phyloP scores from a whole-genome alignment of 2,113 vertebrate genomes.

The Aegotheles bennettii region DNA sequence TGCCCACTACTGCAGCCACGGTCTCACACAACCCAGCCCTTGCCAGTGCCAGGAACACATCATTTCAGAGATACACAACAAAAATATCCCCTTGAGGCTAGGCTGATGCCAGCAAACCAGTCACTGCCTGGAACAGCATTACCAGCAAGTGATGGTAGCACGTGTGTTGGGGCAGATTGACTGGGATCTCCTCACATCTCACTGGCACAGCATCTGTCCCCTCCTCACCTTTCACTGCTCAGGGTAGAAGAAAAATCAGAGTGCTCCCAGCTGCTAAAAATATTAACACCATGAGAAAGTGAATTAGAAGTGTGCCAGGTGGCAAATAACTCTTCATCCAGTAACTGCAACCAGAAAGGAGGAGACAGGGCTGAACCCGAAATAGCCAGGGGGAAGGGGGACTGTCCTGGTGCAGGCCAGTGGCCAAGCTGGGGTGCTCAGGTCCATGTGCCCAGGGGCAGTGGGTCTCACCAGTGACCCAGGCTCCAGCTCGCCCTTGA shows the following conservation, averaged over 20 bases:
- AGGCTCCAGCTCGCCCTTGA: background rate
- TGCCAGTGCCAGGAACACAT: background rate
- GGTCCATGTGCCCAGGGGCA: background rate
- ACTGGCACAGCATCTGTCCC: accelerated
- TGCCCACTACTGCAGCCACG: background rate
- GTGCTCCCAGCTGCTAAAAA: background rate
- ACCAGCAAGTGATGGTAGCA: accelerated
- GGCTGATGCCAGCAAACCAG: background rate
- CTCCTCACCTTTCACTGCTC: background rate
- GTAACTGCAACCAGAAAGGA: background rate
- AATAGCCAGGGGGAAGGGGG: background rate
- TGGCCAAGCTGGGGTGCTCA: background rate
- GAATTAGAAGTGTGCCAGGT: background rate
- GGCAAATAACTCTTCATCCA: background rate
- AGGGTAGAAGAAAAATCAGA: background rate
- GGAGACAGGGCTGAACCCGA: background rate
- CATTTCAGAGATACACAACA: background rate
- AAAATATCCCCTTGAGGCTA: background rate
- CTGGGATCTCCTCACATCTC: background rate
- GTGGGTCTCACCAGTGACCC: accelerated
- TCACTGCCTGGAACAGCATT: accelerated
- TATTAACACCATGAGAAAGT: background rate
- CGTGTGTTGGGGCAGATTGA: background rate
- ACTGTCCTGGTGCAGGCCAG: accelerated
- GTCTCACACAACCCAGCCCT: background rate